These are phyloP conservation scores for Melanostoma mellinum DNA, from an alignment of 2,888 invertebrate genomes.

Conservation along the genomic window DNA sequence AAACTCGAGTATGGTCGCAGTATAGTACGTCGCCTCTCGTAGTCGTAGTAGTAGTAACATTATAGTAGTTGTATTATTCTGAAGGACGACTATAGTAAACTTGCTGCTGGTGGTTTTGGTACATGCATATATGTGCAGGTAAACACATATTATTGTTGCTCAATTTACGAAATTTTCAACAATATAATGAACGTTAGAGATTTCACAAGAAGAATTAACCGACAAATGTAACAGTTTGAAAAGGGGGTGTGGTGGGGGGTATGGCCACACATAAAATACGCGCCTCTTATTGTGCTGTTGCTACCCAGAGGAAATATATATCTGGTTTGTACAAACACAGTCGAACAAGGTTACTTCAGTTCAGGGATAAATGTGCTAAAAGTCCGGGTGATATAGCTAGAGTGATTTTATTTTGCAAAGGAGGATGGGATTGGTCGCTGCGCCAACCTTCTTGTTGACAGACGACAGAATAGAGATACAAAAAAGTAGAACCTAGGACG, in stretches of 20 bases:
- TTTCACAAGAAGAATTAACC: conserved; percentile 38
- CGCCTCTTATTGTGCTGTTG: conserved; percentile 52
- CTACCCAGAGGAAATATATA: conserved; percentile 60
- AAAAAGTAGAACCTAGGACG: conserved; percentile 44
- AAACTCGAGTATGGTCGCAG: conserved; percentile 33
- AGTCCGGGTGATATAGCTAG: conserved; percentile 46
- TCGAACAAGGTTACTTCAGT: conserved; percentile 69
- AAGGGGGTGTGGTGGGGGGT: neutral
- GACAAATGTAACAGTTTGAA: conserved; percentile 16
- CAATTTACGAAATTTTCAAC: conserved; percentile 25
- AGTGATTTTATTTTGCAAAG: conserved; percentile 18
- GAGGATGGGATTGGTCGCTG: conserved; percentile 26
- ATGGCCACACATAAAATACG: conserved; percentile 1
- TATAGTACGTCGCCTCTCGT: conserved; percentile 52
- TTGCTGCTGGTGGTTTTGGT: conserved; percentile 32
- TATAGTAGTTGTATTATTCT: conserved; percentile 59
- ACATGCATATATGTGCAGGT: conserved; percentile 1
- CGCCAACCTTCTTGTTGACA: conserved; percentile 59
- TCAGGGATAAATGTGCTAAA: conserved; percentile 62
- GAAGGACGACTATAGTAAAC: conserved; percentile 56
- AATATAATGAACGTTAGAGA: conserved; percentile 37
- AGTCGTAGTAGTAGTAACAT: conserved; percentile 48
- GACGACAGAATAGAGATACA: conserved; percentile 49
- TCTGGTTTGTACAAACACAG: conserved; percentile 37
- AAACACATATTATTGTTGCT: conserved; percentile 28